Conservation (phyloP, 2,113 vertebrate genomes). For the Sinocyclocheilus rhinocerous region DNA sequence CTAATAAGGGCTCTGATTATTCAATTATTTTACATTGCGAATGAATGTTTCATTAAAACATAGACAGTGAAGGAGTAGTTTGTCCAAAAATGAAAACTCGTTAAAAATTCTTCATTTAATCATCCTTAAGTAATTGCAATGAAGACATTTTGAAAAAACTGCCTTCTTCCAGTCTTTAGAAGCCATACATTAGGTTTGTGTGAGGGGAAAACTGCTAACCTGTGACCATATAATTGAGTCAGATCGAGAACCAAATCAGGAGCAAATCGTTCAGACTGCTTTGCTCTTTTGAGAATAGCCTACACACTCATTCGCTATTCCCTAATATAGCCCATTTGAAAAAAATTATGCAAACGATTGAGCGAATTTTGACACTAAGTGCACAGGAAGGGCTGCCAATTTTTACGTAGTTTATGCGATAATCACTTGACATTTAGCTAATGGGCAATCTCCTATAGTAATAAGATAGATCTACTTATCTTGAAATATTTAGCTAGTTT, state of each 20-base stretch:
- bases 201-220: not conserved
- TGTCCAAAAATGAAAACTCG: not conserved
- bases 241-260: not conserved
- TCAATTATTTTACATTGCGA: not conserved
- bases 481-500: not conserved
- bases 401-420: not conserved
- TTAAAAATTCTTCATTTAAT: not conserved
- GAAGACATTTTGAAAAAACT: too few species aligned
- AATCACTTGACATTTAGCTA: not conserved
- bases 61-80: not conserved
- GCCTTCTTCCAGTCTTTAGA: not conserved
- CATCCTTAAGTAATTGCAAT: not conserved
- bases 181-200: not conserved
- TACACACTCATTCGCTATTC: too few species aligned
- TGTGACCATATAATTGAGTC: not conserved
- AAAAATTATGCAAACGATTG: not conserved
- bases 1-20: not conserved
- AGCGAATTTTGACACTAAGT: not conserved
- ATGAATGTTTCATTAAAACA: not conserved
- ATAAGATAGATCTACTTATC: not conserved
- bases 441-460: not conserved
- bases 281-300: not conserved
- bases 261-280: not conserved
- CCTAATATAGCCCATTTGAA: not conserved
- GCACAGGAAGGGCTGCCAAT: not conserved